Evolutionary conservation across 2,797 vertebrate species (phyloP).

Genomic region (Macrochelys suwanniensis): DNA sequence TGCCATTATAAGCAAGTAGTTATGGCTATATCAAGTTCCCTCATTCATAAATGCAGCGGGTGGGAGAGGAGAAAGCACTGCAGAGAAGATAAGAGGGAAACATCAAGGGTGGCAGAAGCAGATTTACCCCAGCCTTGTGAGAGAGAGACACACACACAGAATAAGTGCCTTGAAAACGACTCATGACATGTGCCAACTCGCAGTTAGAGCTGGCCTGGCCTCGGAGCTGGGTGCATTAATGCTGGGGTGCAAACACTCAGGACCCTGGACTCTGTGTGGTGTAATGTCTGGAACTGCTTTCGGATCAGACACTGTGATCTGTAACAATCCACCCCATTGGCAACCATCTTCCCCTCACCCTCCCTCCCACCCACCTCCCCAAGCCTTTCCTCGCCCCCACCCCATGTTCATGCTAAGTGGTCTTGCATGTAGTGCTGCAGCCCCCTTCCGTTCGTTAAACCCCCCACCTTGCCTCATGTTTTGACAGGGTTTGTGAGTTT

Average conservation of each 20-base stretch:
- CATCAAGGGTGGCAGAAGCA: not conserved
- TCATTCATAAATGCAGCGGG: not conserved
- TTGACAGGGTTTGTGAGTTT: slow-evolving; percentile 98
- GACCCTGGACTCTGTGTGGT: not conserved
- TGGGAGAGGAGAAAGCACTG: not conserved
- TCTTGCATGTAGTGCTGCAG: slow-evolving; percentile 70
- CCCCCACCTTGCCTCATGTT: slow-evolving; percentile 83
- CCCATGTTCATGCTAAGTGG: slow-evolving; percentile 77
- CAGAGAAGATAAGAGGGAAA: not conserved
- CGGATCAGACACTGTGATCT: slow-evolving; percentile 22
- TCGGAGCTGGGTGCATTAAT: not conserved
- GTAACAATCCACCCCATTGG: slow-evolving; percentile 33
- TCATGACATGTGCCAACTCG: not conserved
- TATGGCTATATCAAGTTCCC: not conserved
- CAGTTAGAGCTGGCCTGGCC: not conserved
- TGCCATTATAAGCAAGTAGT: not conserved
- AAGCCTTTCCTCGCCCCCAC: not conserved
- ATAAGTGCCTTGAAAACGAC: slow-evolving; percentile 2
- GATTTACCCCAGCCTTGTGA: not conserved
- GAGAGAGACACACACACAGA: not conserved
- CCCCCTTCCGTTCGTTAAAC: slow-evolving; percentile 73
- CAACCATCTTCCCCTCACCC: slow-evolving; percentile 54
- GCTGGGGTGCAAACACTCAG: not conserved
- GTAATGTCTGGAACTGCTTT: not conserved
- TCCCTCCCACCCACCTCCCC: not conserved